Base-by-base conservation (phyloP, 2,113 vertebrate genomes). In the Zosterops hypoxanthus region DNA sequence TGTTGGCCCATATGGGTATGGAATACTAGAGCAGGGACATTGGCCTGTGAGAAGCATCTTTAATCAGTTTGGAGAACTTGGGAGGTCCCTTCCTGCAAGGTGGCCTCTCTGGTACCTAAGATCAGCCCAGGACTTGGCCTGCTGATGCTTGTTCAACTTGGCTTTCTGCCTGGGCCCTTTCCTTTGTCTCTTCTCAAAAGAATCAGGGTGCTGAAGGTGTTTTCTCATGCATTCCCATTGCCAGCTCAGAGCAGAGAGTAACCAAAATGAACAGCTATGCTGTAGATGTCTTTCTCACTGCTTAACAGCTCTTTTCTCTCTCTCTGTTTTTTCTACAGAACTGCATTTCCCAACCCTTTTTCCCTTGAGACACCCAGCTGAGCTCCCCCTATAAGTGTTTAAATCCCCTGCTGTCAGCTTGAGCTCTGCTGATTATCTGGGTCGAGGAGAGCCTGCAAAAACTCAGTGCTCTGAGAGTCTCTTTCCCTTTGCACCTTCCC, bases 391-490 rank as follows among this genome's bases (percentile, higher is more conserved):
- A 97, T 92, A 97, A 97, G 92, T 95, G 84, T 59, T 96, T 96
- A 95, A 97, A 97, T 97, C 96, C 96, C 95, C 95, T 95, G 95
- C 96, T 97, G 96, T 97, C 96, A 97, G 79, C 90, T 91, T 90
- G 90, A 97, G 94, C 93, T 94, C 89, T 96, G 96, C 88, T 97
- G 97, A 97, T 97, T 97, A 97, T 95, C 94, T 93, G 95, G 97
- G 97, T 93, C 82, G 83, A 84, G 75, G 71, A 95, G 66, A 96
- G 86, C 95, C 80, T 94, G 92, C 61, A 96, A 94, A 97, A 95
- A 91, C 63, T 92, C 87, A 88, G 96, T 94, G 92, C 94, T 95
- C 88, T 87, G 82, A 72, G 78, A 95, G 31, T 92, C 31, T 93
- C 53, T 47, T 90, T 92, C 81, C 61, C 56, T 82, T 94, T 80